phyloP scores from a whole-genome alignment of 2,113 vertebrate genomes.

The Oreochromis tanganicae region DNA sequence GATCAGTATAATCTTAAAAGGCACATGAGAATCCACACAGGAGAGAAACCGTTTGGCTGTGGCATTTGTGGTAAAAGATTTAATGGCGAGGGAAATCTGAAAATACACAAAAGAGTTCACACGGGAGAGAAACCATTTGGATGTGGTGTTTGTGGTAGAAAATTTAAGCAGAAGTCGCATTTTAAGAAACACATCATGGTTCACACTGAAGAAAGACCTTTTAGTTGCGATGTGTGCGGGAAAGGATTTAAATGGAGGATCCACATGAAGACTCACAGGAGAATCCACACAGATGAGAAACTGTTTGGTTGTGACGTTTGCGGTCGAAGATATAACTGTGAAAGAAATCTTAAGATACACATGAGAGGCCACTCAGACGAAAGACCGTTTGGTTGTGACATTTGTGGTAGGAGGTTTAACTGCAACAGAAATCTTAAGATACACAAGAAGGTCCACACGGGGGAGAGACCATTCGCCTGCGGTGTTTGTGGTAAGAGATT shows the following conservation, averaged over 20 bases:
- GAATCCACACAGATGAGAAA: neutral
- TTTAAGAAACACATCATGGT: neutral
- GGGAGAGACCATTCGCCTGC: neutral
- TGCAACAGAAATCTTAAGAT: neutral
- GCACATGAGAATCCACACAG: neutral
- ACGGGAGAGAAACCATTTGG: neutral
- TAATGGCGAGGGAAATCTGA: neutral
- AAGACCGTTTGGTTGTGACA: neutral
- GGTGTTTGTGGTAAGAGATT: neutral
- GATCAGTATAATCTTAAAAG: neutral
- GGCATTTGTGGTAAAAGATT: neutral
- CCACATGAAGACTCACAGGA: neutral
- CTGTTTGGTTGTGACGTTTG: neutral
- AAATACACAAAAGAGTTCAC: neutral
- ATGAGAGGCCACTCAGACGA: neutral
- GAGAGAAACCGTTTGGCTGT: neutral
- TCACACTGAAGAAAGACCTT: neutral
- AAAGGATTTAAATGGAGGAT: neutral
- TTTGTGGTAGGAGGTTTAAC: neutral
- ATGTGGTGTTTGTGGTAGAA: neutral
- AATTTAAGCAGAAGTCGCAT: neutral
- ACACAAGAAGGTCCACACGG: neutral
- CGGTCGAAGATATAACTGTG: neutral
- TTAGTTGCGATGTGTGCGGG: neutral
- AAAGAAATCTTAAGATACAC: neutral